Evolutionary conservation across 2,797 vertebrate species (phyloP), one percentile per base, ranked within the genome.

Genomic region (Botia almorhae): DNA sequence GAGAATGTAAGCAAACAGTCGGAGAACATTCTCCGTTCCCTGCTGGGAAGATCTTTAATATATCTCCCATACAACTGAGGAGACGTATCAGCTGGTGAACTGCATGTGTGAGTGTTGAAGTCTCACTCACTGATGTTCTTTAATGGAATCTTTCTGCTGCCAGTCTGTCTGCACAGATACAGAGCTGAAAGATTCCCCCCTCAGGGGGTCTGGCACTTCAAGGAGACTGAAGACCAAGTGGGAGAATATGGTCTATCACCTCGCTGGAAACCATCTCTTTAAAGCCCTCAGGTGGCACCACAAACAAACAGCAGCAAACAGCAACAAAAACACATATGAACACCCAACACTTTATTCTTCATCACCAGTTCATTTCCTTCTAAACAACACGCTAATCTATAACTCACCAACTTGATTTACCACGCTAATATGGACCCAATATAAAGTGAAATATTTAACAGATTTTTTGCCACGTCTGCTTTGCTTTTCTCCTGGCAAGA

Each of bases 361-460:
- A 53, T 33, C n/a, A 16, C 14, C 39, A 48, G 68, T 74, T 74
- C 29, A 78, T 74, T 79, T 48, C 29, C 33, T 77, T 60, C 10
- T 14, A 70, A 76, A 78, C 46, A 26, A 71, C 7, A 13, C 61
- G 56, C 53, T 58, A 69, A 61, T 76, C 26, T 55, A 26, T 65
- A 65, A 78, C 29, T 69, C 29, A 64, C 78, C 53, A 69, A 19
- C n/a, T 14, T 69, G 69, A 82, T 81, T 80, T 74, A 82, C 3
- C 5, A 65, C 50, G 17, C 43, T 74, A 83, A 77, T 81, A 79
- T 76, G 48, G 7, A 70, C 61, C 56, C 65, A 74, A 69, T 61
- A 69, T 76, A 68, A 26, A 78, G 69, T 76, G 79, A 84, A 84
- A 84, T 82, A 82, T 81, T 82, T 73, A 64, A 78, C 51, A 33